Evolutionary conservation across 1,140 invertebrate genomes (phyloP).

Genomic region (Penaeus indicus): DNA sequence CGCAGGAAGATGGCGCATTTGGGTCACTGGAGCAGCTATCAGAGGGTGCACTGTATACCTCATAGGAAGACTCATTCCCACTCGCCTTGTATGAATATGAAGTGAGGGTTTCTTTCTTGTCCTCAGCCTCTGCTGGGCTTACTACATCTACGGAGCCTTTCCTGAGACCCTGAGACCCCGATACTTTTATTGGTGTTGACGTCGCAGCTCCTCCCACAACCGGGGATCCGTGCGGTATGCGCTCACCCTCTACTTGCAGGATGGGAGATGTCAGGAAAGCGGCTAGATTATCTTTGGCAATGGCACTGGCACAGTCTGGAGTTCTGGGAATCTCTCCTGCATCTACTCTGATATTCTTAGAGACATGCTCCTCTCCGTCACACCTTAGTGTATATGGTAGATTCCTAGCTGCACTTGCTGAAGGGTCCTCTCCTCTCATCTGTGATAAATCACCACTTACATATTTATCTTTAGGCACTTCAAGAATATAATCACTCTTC

Average conservation of each 20-base stretch:
- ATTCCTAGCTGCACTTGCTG: not conserved
- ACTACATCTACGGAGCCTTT: not conserved
- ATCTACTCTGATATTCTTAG: not conserved
- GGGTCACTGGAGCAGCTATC: not conserved
- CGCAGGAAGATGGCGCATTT: not conserved
- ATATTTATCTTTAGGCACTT: conserved; percentile 47
- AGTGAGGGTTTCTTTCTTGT: conserved; percentile 21
- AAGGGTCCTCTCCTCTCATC: not conserved
- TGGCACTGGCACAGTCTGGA: too few relatives aligned
- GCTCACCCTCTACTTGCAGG: conserved; percentile 11
- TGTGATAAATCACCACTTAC: not conserved
- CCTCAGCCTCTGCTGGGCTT: not conserved
- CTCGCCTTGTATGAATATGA: not conserved
- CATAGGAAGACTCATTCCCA: not conserved
- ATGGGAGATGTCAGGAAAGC: conserved; percentile 49
- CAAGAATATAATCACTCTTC: conserved; percentile 9
- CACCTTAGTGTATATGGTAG: too few relatives aligned
- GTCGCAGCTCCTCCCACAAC: conserved; percentile 12
- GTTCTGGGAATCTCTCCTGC: not conserved
- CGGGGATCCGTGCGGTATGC: conserved; percentile 12
- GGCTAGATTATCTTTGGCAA: not conserved
- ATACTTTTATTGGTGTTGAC: conserved; percentile 37
- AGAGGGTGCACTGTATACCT: not conserved
- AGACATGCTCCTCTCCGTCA: too few relatives aligned
- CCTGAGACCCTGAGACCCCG: not conserved